phyloP scores from a whole-genome alignment of 2,888 invertebrate species.

The Cacoxenus indagator region DNA sequence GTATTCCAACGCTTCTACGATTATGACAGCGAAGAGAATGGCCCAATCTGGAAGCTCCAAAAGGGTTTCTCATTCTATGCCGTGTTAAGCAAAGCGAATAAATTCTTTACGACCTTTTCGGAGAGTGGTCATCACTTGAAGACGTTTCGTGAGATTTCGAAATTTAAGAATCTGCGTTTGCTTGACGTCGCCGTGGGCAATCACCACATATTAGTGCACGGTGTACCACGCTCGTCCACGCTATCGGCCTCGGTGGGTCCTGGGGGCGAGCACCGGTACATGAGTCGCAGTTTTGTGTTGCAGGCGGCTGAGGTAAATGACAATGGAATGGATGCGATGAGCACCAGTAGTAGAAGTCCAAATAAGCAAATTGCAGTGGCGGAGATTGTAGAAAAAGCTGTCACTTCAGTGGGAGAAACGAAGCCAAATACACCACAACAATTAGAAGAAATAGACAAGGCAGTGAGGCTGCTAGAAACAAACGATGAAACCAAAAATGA shows the following conservation, averaged over 20 bases:
- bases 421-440: slow-evolving; percentile 31
- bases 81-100: slow-evolving; percentile 67
- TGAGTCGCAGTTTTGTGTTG: slow-evolving; percentile 58
- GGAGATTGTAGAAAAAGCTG: slow-evolving; percentile 36
- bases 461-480: slow-evolving; percentile 30
- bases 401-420: slow-evolving; percentile 27
- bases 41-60: slow-evolving; percentile 67
- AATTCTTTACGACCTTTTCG: slow-evolving; percentile 70
- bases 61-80: slow-evolving; percentile 68
- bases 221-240: slow-evolving; percentile 62
- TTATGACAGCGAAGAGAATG: slow-evolving; percentile 70
- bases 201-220: slow-evolving; percentile 67
- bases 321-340: slow-evolving; percentile 39
- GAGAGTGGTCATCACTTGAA: slow-evolving; percentile 70
- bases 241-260: slow-evolving; percentile 50
- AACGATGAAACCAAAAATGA: slow-evolving; percentile 24
- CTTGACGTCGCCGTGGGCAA: slow-evolving; percentile 68
- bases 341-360: slow-evolving; percentile 41
- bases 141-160: slow-evolving; percentile 70
- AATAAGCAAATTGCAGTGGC: slow-evolving; percentile 38
- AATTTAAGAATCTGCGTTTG: slow-evolving; percentile 67
- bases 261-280: slow-evolving; percentile 45
- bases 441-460: slow-evolving; percentile 39
- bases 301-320: slow-evolving; percentile 48
- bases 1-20: slow-evolving; percentile 70